Evolutionary conservation across 2,888 invertebrate genomes (phyloP).

Genomic region (Saturnia pavonia): DNA sequence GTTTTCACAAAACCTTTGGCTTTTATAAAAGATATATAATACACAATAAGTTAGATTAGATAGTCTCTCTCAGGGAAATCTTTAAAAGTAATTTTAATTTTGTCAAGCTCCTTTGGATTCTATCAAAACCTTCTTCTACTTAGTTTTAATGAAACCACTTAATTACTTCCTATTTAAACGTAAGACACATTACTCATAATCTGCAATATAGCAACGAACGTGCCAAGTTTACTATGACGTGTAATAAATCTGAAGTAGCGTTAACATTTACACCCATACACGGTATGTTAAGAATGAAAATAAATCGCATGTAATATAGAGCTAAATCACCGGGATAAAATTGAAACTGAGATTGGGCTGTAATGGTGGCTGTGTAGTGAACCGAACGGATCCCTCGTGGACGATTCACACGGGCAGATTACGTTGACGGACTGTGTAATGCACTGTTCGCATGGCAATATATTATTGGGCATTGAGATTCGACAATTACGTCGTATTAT

Average conservation of each 20-base stretch:
- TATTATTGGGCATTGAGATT: neutral
- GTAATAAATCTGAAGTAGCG: constrained; percentile 49
- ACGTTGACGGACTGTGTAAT: constrained; percentile 11
- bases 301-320: constrained; percentile 63
- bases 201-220: constrained; percentile 37
- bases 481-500: neutral
- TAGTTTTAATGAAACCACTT: neutral
- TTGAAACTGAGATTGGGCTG: constrained; percentile 60
- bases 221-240: constrained; percentile 45
- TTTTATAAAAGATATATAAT: no score
- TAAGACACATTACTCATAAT: neutral
- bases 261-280: constrained; percentile 50
- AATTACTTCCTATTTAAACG: neutral
- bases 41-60: no score
- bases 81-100: no score
- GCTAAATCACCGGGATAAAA: constrained; percentile 58
- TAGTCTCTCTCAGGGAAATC: no score
- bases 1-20: no score
- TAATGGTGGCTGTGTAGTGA: constrained; percentile 42
- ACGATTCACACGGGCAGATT: constrained; percentile 15
- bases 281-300: constrained; percentile 57
- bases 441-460: neutral
- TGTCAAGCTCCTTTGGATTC: no score
- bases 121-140: no score
- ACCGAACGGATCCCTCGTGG: constrained; percentile 37